Percentiles rank a stretch among this genome's conserved stretches.
Conservation (phyloP, 2,113 vertebrate species). For the Ophthalmolycus amberensis region DNA sequence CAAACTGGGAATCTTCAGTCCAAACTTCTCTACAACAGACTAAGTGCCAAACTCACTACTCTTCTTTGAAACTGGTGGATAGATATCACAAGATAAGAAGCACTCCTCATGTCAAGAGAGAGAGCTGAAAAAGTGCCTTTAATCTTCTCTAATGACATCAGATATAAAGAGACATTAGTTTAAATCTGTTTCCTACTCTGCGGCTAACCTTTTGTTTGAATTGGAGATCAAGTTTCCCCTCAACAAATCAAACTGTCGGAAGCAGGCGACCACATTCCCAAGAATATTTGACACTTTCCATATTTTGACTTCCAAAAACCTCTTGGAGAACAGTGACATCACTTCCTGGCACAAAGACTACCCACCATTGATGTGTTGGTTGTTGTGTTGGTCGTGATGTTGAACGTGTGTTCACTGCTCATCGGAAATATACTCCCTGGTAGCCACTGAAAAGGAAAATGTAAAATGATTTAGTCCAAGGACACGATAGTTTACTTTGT, state of each 20-base stretch:
- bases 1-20: too few species aligned
- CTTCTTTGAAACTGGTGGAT: too few species aligned
- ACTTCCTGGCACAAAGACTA: not conserved
- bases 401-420: rapidly evolving
- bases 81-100: not conserved
- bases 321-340: not conserved
- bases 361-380: not conserved
- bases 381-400: not conserved
- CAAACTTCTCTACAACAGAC: too few species aligned
- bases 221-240: not conserved
- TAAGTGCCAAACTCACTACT: too few species aligned
- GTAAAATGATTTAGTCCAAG: not conserved
- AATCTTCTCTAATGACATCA: not conserved
- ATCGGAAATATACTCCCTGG: rapidly evolving
- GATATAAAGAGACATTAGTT: not conserved
- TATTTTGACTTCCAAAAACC: not conserved
- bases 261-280: not conserved
- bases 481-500: not conserved
- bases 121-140: not conserved
- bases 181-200: not conserved
- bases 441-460: not conserved
- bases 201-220: not conserved
- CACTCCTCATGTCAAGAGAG: too few species aligned
- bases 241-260: not conserved
- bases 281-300: not conserved